Evolutionary conservation across 2,113 vertebrate species (phyloP), one percentile per base, ranked within the genome.

Genomic region (Natator depressus): DNA sequence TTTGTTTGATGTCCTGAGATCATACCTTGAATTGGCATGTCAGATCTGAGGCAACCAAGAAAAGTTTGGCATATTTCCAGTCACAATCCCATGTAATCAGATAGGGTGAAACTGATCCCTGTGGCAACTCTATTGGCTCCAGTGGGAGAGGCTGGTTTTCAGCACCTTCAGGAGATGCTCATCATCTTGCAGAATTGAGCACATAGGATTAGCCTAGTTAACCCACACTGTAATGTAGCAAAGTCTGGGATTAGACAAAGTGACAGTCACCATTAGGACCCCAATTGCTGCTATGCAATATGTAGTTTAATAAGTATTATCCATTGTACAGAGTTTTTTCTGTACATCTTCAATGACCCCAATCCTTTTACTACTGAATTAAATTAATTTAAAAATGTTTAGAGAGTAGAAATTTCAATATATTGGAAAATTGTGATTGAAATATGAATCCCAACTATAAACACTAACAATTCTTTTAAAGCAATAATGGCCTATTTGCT

Each of bases 201-300:
- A 38, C n/a, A 38, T 9, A 20, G 19, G n/a, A 38, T 72, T 19
- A 72, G n/a, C 10, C 38, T 72, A 72, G 31, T 72, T 38, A 38
- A 38, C 16, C 3, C 17, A 10, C 3, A 3, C 8, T 72, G 65
- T 17, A 72, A n/a, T 72, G 65, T 72, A 16, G 19, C 8, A 20
- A 72, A 38, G 35, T 38, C n/a, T 72, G 89, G 62, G 35, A 7
- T 80, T 51, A 55, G 91, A 5, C 0, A 0, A 14, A 29, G 14
- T 57, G 72, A 55, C 12, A 51, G 76, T 27, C 81, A 8, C 17
- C 1, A 79, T 6, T 27, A 54, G 27, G 10, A 51, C 27, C 13
- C 35, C 24, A 87, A 0, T 6, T 5, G 29, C 0, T 27, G 5
- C 46, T 11, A 5, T 1, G 1, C 20, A 29, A 4, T 2, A 14